These are phyloP conservation scores for Telmatherina bonti DNA, from an alignment of 2,797 vertebrate species.

Conservation along the genomic window DNA sequence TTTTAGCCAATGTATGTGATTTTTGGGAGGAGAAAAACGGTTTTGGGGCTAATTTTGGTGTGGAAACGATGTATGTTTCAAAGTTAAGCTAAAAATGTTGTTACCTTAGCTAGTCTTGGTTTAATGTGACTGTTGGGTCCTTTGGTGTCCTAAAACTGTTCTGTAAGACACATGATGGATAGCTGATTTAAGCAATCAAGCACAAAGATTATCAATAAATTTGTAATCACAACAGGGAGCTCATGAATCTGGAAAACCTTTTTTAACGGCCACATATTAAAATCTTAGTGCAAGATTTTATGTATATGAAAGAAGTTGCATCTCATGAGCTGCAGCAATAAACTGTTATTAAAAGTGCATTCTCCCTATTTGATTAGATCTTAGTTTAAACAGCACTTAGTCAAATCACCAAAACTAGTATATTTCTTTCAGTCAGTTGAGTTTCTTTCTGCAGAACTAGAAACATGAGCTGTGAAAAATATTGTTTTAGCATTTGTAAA, in stretches of 20 bases:
- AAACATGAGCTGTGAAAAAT: slow-evolving; percentile 39
- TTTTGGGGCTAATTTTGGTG: not conserved
- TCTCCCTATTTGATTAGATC: not conserved
- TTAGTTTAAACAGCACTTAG: not conserved
- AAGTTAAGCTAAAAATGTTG: not conserved
- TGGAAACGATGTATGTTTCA: not conserved
- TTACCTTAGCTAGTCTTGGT: not conserved
- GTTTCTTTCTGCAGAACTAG: slow-evolving; percentile 11
- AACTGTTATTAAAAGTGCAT: not conserved
- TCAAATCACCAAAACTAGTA: not conserved
- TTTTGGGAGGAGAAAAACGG: not conserved
- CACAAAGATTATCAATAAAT: not conserved
- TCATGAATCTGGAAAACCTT: not conserved
- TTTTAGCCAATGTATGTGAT: not conserved
- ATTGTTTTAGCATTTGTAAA: slow-evolving; percentile 47
- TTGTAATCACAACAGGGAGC: not conserved
- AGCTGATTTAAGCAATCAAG: not conserved
- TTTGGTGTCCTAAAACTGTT: not conserved
- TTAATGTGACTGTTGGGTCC: not conserved
- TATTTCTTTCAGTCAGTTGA: slow-evolving; percentile 4
- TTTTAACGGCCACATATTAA: too few relatives aligned
- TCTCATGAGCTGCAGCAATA: too few relatives aligned
- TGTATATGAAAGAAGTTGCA: not conserved
- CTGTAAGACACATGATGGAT: not conserved
- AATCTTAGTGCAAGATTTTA: not conserved